phyloP scores from a whole-genome alignment of 2,888 invertebrate species.

The Taenaris catops region DNA sequence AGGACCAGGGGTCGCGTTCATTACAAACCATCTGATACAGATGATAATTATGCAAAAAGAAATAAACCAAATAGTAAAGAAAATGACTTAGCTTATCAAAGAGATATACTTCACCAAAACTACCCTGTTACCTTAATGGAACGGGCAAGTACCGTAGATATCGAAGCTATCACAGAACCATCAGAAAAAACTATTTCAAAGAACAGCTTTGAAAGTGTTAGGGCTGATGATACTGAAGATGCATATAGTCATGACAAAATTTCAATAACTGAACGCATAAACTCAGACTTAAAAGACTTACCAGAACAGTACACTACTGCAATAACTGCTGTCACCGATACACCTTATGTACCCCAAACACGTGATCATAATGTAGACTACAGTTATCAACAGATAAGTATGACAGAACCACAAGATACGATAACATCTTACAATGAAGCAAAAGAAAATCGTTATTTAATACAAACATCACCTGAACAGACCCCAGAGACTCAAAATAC shows the following conservation, averaged over 20 bases:
- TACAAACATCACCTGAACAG: conserved; percentile 40
- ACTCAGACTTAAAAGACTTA: conserved; percentile 38
- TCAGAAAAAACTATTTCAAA: conserved; percentile 38
- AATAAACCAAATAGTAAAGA: conserved; percentile 45
- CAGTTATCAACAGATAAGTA: conserved; percentile 43
- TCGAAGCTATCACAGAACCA: conserved; percentile 69
- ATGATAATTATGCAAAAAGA: conserved; percentile 49
- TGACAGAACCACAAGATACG: conserved; percentile 41
- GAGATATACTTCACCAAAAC: conserved; percentile 82
- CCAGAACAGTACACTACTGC: conserved; percentile 34
- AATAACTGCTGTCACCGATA: conserved; percentile 42
- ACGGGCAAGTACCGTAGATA: conserved; percentile 64
- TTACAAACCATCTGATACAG: conserved; percentile 62
- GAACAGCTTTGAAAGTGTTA: conserved; percentile 36
- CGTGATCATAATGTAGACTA: conserved; percentile 45
- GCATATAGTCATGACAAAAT: conserved; percentile 62
- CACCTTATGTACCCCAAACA: conserved; percentile 40
- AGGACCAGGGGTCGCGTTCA: conserved; percentile 76
- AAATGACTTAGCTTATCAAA: conserved; percentile 78
- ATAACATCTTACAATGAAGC: conserved; percentile 39
- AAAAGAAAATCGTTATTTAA: conserved; percentile 40
- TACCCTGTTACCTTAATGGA: conserved; percentile 80
- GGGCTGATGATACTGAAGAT: conserved; percentile 56
- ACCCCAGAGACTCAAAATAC: conserved; percentile 35
- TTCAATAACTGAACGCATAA: conserved; percentile 46